Evolutionary conservation across 1,140 invertebrate genomes (phyloP).

Genomic region (Cydia splendana): DNA sequence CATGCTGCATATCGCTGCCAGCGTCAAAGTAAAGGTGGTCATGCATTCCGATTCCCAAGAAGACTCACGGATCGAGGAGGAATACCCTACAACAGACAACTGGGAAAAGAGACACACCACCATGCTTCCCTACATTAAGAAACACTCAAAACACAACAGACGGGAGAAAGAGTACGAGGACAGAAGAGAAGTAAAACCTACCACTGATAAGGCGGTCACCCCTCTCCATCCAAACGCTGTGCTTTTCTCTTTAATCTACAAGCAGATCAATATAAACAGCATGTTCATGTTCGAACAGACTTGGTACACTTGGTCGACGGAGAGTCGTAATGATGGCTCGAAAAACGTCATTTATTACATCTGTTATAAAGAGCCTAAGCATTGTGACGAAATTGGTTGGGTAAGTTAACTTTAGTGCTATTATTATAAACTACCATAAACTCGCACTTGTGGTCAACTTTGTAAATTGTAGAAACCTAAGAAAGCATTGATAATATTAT

Average conservation of each 20-base stretch:
- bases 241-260: slow-evolving; percentile 68
- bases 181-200: slow-evolving; percentile 45
- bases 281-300: slow-evolving; percentile 74
- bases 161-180: slow-evolving; percentile 39
- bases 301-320: slow-evolving; percentile 72
- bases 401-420: slow-evolving; percentile 44
- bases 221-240: slow-evolving; percentile 66
- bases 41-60: slow-evolving; percentile 66
- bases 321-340: slow-evolving; percentile 63
- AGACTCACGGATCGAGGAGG: slow-evolving; percentile 63
- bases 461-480: too few species aligned
- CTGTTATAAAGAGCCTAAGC: slow-evolving; percentile 71
- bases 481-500: too few species aligned
- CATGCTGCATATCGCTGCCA: slow-evolving; percentile 43
- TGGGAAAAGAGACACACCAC: slow-evolving; percentile 56
- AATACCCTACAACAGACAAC: slow-evolving; percentile 52
- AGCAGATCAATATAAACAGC: slow-evolving; percentile 65
- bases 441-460: too few species aligned
- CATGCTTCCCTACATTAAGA: slow-evolving; percentile 58
- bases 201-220: slow-evolving; percentile 52
- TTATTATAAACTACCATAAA: too few species aligned
- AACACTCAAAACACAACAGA: slow-evolving; percentile 41
- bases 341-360: slow-evolving; percentile 66
- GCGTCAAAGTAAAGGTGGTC: slow-evolving; percentile 70
- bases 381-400: slow-evolving; percentile 71